Conservation (phyloP, 2,113 vertebrate species). For the Paraplagusia blochii region DNA sequence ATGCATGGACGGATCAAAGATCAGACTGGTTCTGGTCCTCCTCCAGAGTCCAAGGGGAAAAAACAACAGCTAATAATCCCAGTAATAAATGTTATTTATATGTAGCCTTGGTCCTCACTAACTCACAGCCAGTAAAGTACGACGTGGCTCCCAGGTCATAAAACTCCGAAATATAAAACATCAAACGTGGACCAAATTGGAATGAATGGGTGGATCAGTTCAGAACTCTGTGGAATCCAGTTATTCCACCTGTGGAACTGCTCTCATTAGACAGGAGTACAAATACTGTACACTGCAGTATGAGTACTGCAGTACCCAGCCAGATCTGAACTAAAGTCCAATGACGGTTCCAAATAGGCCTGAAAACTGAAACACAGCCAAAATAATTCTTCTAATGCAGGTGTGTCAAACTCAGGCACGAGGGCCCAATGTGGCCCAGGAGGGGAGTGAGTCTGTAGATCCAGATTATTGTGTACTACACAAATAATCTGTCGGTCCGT, state of each 20-base stretch:
- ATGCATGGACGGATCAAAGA: slow-evolving; percentile 35
- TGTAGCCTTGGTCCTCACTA: slow-evolving; percentile 1
- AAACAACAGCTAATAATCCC: slow-evolving; percentile 12
- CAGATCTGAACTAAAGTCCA: too few relatives aligned
- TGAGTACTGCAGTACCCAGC: too few relatives aligned
- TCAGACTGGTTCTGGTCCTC: slow-evolving; percentile 35
- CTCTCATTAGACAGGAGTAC: neutral
- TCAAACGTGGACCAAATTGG: neutral
- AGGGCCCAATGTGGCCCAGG: too few relatives aligned
- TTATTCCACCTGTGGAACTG: slow-evolving; percentile 1
- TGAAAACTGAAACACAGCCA: too few relatives aligned
- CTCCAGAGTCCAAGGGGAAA: neutral
- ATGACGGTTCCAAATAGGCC: too few relatives aligned
- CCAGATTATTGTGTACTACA: too few relatives aligned
- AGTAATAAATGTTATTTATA: slow-evolving; percentile 27
- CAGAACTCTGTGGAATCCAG: neutral
- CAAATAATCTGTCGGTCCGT: too few relatives aligned
- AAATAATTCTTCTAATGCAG: too few relatives aligned
- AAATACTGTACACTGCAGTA: too few relatives aligned
- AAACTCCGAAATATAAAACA: slow-evolving; percentile 14
- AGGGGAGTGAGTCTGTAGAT: too few relatives aligned
- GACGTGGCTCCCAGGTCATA: neutral
- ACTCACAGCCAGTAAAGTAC: slow-evolving; percentile 8
- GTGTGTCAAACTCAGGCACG: too few relatives aligned
- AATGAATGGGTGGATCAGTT: neutral